Percentiles rank a stretch among this genome's conserved stretches.
phyloP scores from a whole-genome alignment of 2,797 vertebrate genomes.

The Esox lucius region DNA sequence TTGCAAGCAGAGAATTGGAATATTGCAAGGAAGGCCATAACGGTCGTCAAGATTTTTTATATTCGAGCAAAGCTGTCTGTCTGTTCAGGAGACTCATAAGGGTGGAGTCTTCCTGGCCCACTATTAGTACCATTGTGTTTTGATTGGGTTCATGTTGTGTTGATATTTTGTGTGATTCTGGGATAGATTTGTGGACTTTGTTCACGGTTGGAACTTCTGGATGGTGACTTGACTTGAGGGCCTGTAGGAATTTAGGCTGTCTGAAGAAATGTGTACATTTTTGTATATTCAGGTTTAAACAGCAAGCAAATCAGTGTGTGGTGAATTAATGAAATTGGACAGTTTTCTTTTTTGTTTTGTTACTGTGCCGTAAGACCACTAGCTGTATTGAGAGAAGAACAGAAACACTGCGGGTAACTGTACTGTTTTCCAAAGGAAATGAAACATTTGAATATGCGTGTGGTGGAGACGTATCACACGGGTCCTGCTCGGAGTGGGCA shows the following conservation, averaged over 20 bases:
- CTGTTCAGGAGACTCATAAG: too few relatives aligned
- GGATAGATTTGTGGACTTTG: not conserved
- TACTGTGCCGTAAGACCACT: constrained; percentile 9
- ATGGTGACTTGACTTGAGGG: not conserved
- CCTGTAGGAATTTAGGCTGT: constrained; percentile 4
- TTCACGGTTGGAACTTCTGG: not conserved
- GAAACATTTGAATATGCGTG: constrained; percentile 17
- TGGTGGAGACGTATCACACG: too few relatives aligned
- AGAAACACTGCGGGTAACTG: not conserved
- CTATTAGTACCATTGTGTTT: not conserved
- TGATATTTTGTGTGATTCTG: constrained; percentile 12
- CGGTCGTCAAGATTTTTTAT: constrained; percentile 4
- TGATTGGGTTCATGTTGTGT: not conserved
- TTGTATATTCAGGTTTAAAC: not conserved
- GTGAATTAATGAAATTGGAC: constrained; percentile 7
- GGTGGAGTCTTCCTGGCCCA: not conserved
- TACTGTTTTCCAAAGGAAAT: constrained; percentile 31
- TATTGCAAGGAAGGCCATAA: not conserved
- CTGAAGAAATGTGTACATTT: not conserved
- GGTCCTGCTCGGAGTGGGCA: not conserved
- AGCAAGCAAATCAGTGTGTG: not conserved
- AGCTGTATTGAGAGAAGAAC: constrained; percentile 4
- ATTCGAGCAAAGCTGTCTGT: constrained; percentile 9
- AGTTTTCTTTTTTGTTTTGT: not conserved
- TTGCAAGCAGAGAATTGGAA: not conserved